Conservation (phyloP, 2,113 vertebrate genomes). For the Tamias sibiricus region DNA sequence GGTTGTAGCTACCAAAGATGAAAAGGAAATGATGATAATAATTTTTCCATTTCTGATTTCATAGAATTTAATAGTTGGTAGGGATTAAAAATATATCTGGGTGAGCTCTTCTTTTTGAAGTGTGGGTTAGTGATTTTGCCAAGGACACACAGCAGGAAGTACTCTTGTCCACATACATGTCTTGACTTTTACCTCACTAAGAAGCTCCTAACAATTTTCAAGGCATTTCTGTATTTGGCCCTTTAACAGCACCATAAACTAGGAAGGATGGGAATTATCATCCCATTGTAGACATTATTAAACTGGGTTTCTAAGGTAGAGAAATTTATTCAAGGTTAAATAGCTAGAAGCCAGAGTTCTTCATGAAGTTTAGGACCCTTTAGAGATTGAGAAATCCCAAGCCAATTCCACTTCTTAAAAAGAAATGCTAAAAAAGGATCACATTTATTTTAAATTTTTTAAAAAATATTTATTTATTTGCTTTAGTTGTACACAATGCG, state of each 20-base stretch:
- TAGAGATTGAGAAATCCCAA: background rate
- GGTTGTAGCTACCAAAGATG: background rate
- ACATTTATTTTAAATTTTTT: constrained; percentile 24
- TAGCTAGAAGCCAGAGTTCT: background rate
- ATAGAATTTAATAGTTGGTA: background rate
- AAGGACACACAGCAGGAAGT: background rate
- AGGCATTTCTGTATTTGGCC: background rate
- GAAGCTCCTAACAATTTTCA: background rate
- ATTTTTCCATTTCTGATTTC: background rate
- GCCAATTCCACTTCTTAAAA: background rate
- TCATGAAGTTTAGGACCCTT: background rate
- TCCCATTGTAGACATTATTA: background rate
- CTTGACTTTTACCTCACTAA: background rate
- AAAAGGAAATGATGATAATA: background rate
- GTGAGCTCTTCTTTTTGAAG: background rate
- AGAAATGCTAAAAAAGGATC: too few relatives aligned
- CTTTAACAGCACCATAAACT: background rate
- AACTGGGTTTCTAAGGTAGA: background rate
- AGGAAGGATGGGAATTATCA: background rate
- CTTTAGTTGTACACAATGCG: too few relatives aligned
- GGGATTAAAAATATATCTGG: background rate
- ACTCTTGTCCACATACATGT: rapidly evolving
- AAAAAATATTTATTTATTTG: too few relatives aligned
- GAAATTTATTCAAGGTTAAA: background rate
- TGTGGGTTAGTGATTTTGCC: background rate